These are phyloP conservation scores for Vombatus ursinus DNA, from an alignment of 2,113 vertebrate species.

Conservation along the genomic window DNA sequence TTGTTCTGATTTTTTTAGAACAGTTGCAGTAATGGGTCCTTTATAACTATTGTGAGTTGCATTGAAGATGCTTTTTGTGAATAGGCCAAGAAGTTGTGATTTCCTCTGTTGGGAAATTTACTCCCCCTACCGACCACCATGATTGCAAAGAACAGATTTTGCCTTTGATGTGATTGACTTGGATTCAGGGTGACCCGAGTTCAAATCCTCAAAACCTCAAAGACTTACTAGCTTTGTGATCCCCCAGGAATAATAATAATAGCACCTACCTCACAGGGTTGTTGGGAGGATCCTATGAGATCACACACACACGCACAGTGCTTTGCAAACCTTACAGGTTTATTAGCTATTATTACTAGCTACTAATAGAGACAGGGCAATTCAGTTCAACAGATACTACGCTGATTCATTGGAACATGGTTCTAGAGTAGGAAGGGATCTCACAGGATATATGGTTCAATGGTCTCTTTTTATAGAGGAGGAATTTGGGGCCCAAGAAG, in stretches of 20 bases:
- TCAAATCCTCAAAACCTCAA: slow-evolving; percentile 56
- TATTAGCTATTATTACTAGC: neutral
- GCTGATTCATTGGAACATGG: neutral
- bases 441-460: neutral
- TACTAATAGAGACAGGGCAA: neutral
- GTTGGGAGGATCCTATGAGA: neutral
- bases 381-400: neutral
- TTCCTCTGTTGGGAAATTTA: neutral
- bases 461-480: neutral
- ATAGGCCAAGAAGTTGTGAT: neutral
- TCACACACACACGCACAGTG: neutral
- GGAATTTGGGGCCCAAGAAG: neutral
- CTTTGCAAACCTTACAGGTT: neutral
- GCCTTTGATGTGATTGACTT: neutral
- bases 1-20: slow-evolving; percentile 91
- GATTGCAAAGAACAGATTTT: neutral
- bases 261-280: neutral
- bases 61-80: slow-evolving; percentile 70
- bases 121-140: neutral
- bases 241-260: neutral
- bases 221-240: slow-evolving; percentile 6
- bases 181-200: neutral
- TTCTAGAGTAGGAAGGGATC: neutral
- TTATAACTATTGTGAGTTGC: slow-evolving; percentile 74
- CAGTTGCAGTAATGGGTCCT: slow-evolving; percentile 78